phyloP scores from a whole-genome alignment of 2,888 invertebrate species.

The Coremacera marginata region DNA sequence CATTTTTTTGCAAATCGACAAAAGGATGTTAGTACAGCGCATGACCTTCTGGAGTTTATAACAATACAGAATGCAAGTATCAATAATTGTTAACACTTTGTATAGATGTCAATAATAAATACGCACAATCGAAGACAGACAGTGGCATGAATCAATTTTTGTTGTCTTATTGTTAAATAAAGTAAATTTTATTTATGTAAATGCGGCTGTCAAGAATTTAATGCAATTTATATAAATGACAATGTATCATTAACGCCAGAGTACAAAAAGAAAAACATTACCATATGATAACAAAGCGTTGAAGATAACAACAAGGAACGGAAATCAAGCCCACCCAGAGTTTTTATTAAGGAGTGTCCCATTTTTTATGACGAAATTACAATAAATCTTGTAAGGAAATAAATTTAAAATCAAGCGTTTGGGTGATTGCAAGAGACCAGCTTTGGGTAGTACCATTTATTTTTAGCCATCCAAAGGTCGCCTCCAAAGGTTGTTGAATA shows the following conservation, averaged over 20 bases:
- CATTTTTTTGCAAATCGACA: background rate
- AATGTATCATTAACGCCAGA: slow-evolving; percentile 14
- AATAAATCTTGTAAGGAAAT: slow-evolving; percentile 6
- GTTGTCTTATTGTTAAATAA: too few relatives aligned
- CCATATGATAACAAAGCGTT: background rate
- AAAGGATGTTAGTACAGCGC: background rate
- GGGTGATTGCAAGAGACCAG: background rate
- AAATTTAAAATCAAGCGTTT: background rate
- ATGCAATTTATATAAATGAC: slow-evolving; percentile 11
- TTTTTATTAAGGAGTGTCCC: slow-evolving; percentile 24
- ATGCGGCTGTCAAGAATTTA: slow-evolving; percentile 3
- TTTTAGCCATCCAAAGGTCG: too few relatives aligned
- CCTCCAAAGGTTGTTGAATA: too few relatives aligned
- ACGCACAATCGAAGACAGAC: background rate
- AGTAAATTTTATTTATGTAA: background rate
- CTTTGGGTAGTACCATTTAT: too few relatives aligned
- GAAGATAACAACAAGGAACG: background rate
- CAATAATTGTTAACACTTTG: background rate
- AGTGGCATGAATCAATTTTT: background rate
- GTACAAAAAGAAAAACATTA: background rate
- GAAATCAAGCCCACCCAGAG: slow-evolving; percentile 3
- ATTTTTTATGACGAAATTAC: background rate
- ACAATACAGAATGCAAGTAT: background rate
- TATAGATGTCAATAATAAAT: slow-evolving; percentile 11
- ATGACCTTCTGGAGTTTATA: slow-evolving; percentile 4